These are phyloP conservation scores for Embiotoca jacksoni DNA, from an alignment of 2,113 vertebrate species.

Conservation along the genomic window DNA sequence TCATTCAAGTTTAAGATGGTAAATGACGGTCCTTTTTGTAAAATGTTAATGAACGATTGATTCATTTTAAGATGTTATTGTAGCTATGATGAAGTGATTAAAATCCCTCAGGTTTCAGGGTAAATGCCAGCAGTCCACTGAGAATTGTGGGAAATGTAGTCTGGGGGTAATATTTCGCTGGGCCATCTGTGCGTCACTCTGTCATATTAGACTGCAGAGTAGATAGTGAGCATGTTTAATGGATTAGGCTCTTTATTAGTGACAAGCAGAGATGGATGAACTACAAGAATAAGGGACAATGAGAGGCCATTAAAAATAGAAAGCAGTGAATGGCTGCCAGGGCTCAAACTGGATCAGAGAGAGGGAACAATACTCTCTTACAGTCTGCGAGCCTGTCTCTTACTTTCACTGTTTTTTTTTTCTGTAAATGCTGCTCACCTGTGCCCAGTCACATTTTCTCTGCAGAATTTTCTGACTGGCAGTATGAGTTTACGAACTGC, in stretches of 20 bases:
- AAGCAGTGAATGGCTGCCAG: conserved; percentile 63
- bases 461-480: neutral
- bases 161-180: conserved; percentile 47
- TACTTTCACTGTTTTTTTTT: conserved; percentile 55
- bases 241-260: conserved; percentile 71
- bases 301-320: conserved; percentile 81
- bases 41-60: neutral
- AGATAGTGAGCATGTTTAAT: conserved; percentile 76
- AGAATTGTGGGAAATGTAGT: conserved; percentile 62
- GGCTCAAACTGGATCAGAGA: conserved; percentile 66
- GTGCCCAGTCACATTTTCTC: conserved; percentile 20
- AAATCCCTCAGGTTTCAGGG: too few species aligned
- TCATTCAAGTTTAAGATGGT: conserved; percentile 20
- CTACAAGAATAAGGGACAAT: conserved; percentile 76
- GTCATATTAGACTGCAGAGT: conserved; percentile 45
- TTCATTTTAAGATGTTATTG: too few species aligned
- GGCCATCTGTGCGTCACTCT: conserved; percentile 45
- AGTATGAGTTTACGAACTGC: conserved; percentile 5
- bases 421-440: conserved; percentile 30
- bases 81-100: too few species aligned
- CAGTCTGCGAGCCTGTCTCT: conserved; percentile 34
- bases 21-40: neutral
- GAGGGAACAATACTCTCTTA: conserved; percentile 45
- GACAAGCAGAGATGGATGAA: conserved; percentile 73
- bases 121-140: neutral